phyloP scores from a whole-genome alignment of 1,140 invertebrate genomes.

The Drosophila arawakana region DNA sequence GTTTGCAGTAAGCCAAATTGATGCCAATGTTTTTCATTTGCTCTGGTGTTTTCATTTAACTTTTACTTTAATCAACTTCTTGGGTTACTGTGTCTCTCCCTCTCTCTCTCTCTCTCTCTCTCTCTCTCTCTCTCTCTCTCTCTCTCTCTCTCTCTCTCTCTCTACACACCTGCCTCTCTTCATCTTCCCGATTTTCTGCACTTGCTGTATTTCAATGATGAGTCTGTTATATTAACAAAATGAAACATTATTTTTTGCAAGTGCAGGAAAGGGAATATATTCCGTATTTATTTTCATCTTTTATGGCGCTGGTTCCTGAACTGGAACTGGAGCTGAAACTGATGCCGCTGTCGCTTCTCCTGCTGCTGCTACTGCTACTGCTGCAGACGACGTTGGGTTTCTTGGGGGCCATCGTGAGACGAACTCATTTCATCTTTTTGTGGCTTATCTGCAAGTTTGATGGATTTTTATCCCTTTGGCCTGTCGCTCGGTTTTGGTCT shows the following conservation, averaged over 20 bases:
- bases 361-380: neutral
- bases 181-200: too few relatives aligned
- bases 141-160: neutral
- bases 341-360: neutral
- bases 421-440: constrained; percentile 48
- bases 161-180: too few relatives aligned
- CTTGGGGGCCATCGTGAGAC: neutral
- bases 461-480: constrained; percentile 78
- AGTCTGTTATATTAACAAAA: constrained; percentile 75
- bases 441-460: constrained; percentile 82
- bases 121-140: neutral
- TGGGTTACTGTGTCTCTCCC: neutral
- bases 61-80: neutral
- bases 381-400: constrained; percentile 17
- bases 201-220: constrained; percentile 63
- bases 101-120: neutral
- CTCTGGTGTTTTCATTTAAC: too few relatives aligned
- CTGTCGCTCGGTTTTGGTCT: constrained; percentile 39
- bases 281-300: constrained; percentile 56
- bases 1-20: too few relatives aligned
- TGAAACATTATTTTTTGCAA: constrained; percentile 69
- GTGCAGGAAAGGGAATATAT: neutral
- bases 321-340: constrained; percentile 6
- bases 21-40: too few relatives aligned
- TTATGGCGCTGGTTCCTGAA: constrained; percentile 57